Evolutionary conservation across 1,140 invertebrate genomes (phyloP), one percentile per base, ranked within the genome.

Genomic region (Anoplolepis gracilipes): DNA sequence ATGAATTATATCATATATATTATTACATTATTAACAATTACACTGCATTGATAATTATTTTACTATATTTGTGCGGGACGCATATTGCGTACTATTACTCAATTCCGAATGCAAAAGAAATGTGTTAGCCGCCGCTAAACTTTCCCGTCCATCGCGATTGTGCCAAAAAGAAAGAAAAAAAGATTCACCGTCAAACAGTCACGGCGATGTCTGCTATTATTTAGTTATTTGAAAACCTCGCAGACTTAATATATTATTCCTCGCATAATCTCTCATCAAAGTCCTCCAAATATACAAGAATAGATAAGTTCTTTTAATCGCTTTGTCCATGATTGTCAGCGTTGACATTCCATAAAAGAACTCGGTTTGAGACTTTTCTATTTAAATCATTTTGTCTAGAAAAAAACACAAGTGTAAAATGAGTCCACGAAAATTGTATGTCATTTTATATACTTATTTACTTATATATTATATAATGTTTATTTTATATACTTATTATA

Each of bases 31-130:
- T 85, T 79, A 67, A 84, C 72, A 89, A 73, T 73, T 73, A 73
- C 46, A 49, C 36, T 73, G 57, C 70, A 53, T 67, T 69, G 64
- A 67, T 93, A 88, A 89, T 92, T 91, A 92, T 92, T 91, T 92
- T 91, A 90, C 79, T 91, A 90, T 91, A 90, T 86, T 92, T 72
- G 46, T 86, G 84, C 85, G 77, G 77, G 76, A 81, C 67, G 75
- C 36, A 42, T 70, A 77, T 84, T 78, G 88, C 79, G 69, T 85
- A 85, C 67, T 78, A 87, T 11, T 84, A 87, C 11, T 75, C 33
- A 81, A 85, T 72, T 78, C 39, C 22, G 72, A 75, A 67, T 69
- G 49, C 46, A 69, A 16, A 65, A 84, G 55, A 57, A 22, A 49
- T 55, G 86, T 70, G 57, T 61, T 81, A 81, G 73, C 36, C 33